Conservation (phyloP, 2,113 vertebrate species). For the Clarias batrachus region DNA sequence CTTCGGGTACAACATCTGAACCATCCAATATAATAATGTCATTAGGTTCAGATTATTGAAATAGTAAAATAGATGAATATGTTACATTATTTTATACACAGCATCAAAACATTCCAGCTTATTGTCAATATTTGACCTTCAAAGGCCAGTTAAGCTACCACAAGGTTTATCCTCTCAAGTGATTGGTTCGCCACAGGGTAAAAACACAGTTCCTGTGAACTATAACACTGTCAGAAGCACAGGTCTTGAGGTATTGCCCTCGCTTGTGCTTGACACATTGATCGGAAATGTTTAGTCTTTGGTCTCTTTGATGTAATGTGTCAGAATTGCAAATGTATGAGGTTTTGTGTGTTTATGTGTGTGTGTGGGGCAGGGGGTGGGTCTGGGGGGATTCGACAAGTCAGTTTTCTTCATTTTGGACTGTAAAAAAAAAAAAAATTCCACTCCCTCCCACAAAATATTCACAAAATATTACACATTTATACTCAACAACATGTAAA, state of each 20-base stretch:
- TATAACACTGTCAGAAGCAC: conserved; percentile 55
- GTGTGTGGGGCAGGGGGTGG: conserved; percentile 41
- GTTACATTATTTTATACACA: conserved; percentile 31
- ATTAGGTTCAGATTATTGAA: conserved; percentile 1
- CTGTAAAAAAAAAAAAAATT: conserved; percentile 48
- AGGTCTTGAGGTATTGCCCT: neutral
- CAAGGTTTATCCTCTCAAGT: neutral
- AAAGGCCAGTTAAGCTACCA: conserved; percentile 1
- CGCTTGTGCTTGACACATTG: conserved; percentile 3
- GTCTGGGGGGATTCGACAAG: neutral
- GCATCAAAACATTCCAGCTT: conserved; percentile 37
- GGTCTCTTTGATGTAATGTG: conserved; percentile 25
- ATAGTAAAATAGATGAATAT: conserved; percentile 20
- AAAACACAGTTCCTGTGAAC: conserved; percentile 35
- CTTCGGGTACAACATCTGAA: neutral
- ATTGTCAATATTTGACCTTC: conserved; percentile 24
- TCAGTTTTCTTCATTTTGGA: conserved; percentile 52
- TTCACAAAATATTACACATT: conserved; percentile 72
- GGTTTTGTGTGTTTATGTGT: conserved; percentile 44
- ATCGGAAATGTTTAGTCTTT: neutral
- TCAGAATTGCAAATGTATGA: conserved; percentile 30
- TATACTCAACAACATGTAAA: conserved; percentile 47
- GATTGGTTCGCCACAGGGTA: conserved; percentile 13
- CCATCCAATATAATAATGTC: neutral
- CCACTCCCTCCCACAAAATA: conserved; percentile 50